Percentiles rank a stretch among this genome's conserved stretches.
These are phyloP conservation scores for Cantharis nigra DNA, from an alignment of 2,888 invertebrate species.

Conservation along the genomic window DNA sequence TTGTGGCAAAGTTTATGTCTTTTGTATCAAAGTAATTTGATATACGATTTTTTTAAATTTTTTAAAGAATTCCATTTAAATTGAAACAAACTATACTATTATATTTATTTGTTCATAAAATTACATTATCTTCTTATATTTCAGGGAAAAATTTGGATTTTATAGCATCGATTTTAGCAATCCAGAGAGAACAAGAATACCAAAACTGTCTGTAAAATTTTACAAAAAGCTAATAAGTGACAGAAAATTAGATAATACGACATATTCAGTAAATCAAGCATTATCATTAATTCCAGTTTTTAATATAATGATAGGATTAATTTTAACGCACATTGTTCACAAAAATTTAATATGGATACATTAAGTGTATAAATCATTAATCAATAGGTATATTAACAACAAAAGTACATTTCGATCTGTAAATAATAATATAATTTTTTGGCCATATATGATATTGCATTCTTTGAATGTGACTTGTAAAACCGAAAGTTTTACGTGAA, in stretches of 20 bases:
- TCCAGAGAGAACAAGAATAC: constrained; percentile 61
- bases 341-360: background rate
- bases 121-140: constrained; percentile 42
- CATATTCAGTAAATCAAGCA: background rate
- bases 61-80: too few species aligned
- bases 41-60: too few species aligned
- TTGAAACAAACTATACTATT: too few species aligned
- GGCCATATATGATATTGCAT: too few species aligned
- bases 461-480: too few species aligned
- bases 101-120: background rate
- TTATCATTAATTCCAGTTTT: background rate
- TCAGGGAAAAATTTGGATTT: constrained; percentile 69
- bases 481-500: too few species aligned
- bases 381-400: too few species aligned
- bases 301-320: background rate
- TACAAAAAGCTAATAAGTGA: constrained; percentile 52
- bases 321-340: background rate
- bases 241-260: background rate
- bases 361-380: too few species aligned
- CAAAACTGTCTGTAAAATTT: constrained; percentile 64
- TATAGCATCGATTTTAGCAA: constrained; percentile 68
- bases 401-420: too few species aligned
- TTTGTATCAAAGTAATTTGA: too few species aligned
- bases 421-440: too few species aligned
- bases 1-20: too few species aligned